These are phyloP conservation scores for Plusia festucae DNA, from an alignment of 2,888 invertebrate species.

Conservation along the genomic window DNA sequence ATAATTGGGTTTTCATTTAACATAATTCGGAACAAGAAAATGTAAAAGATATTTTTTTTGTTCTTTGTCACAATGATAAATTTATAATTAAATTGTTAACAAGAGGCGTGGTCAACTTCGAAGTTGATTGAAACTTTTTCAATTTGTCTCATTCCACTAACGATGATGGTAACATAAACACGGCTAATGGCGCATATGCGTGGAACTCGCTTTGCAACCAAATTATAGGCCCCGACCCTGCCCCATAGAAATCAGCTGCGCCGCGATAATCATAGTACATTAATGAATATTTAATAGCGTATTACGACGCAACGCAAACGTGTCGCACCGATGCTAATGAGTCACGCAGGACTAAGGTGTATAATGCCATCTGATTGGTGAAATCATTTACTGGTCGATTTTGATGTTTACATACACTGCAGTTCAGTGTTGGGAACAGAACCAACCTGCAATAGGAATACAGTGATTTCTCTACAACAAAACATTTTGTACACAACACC, in stretches of 20 bases:
- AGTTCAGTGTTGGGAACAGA: neutral
- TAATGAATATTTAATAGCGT: constrained; percentile 59
- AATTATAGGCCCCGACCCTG: constrained; percentile 42
- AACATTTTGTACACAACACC: neutral
- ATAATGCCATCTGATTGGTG: neutral
- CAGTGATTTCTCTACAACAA: neutral
- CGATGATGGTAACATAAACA: constrained; percentile 23
- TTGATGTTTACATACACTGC: neutral
- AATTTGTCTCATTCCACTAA: constrained; percentile 3
- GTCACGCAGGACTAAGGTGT: constrained; percentile 32
- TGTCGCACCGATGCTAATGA: constrained; percentile 57
- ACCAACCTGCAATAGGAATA: neutral
- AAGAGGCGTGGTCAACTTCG: neutral
- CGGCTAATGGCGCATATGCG: constrained; percentile 44
- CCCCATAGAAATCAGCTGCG: constrained; percentile 27
- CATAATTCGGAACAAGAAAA: constrained; percentile 3
- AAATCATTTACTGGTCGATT: neutral
- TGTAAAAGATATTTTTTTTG: neutral
- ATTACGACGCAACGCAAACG: constrained; percentile 47
- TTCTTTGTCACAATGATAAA: neutral
- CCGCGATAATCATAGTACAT: constrained; percentile 47
- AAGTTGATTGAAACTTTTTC: neutral
- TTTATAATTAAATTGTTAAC: neutral
- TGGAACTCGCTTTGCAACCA: constrained; percentile 37
- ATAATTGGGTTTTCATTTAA: constrained; percentile 8